A percentile compares a stretch with the other conserved stretches of the same genome.
These are phyloP conservation scores for Cephonodes hylas DNA, from an alignment of 2,888 invertebrate species.

Conservation along the genomic window DNA sequence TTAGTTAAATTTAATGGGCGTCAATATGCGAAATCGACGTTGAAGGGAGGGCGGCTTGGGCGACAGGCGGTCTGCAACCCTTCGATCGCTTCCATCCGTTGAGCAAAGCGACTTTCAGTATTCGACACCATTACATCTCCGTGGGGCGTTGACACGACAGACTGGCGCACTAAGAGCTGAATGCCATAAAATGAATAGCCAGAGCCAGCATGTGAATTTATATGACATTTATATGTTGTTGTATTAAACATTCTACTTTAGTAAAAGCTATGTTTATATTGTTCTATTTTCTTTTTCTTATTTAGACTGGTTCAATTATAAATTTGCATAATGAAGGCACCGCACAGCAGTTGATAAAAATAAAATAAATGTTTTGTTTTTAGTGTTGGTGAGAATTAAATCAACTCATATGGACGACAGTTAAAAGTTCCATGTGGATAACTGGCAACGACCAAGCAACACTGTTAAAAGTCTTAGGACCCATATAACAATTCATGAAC, in stretches of 20 bases:
- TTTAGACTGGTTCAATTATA: not conserved
- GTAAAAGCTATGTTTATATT: not conserved
- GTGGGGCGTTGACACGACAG: conserved; percentile 25
- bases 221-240: not conserved
- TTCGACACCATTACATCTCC: conserved; percentile 31
- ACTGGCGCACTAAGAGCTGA: conserved; percentile 8
- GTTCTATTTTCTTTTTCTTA: not conserved
- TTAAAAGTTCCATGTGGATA: too few relatives aligned
- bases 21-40: conserved; percentile 52
- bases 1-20: conserved; percentile 30
- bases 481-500: too few relatives aligned
- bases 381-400: too few relatives aligned
- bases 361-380: too few relatives aligned
- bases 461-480: too few relatives aligned
- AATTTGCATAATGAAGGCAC: not conserved
- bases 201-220: not conserved
- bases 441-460: too few relatives aligned
- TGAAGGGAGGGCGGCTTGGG: conserved; percentile 36
- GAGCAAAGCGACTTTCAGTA: conserved; percentile 37
- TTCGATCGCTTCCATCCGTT: conserved; percentile 35
- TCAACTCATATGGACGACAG: too few relatives aligned
- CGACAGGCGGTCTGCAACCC: conserved; percentile 62
- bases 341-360: too few relatives aligned
- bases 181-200: conserved; percentile 6
- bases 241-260: not conserved